Percentiles rank a stretch among this genome's conserved stretches.
Evolutionary conservation across 2,888 invertebrate genomes (phyloP).

Genomic region (Caenorhabditis wallacei): DNA sequence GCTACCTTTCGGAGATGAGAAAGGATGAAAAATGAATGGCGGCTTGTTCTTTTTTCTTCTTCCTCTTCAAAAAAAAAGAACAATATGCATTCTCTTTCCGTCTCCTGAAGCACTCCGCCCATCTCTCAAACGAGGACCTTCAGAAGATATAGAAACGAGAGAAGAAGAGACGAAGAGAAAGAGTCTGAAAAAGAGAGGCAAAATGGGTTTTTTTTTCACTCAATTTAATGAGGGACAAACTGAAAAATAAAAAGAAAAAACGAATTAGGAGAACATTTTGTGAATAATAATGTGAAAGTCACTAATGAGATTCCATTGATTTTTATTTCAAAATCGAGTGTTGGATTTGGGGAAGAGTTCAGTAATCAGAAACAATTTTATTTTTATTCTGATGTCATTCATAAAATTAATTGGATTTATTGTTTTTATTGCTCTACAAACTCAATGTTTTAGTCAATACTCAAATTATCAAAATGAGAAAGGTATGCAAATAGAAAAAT

Average conservation of each 20-base stretch:
- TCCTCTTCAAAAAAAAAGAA: conserved; percentile 32
- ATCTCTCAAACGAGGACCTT: conserved; percentile 29
- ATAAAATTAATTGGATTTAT: conserved; percentile 5
- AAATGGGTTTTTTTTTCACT: conserved; percentile 53
- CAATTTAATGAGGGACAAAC: conserved; percentile 27
- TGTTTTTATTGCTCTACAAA: conserved; percentile 8
- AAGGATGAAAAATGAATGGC: background rate
- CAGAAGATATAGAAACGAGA: too few relatives aligned
- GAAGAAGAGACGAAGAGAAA: conserved; percentile 32
- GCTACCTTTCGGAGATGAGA: conserved; percentile 31
- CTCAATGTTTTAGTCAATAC: background rate
- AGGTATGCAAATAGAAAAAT: background rate
- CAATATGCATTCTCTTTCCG: conserved; percentile 24
- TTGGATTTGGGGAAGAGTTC: conserved; percentile 14
- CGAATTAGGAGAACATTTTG: conserved; percentile 11
- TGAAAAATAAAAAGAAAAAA: conserved; percentile 6
- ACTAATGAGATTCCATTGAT: conserved; percentile 50
- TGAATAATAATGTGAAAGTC: conserved; percentile 5
- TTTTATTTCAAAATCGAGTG: conserved; percentile 9
- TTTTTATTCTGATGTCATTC: conserved; percentile 20
- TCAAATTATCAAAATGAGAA: background rate
- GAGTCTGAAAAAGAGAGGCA: background rate
- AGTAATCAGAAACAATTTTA: background rate
- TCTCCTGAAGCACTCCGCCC: conserved; percentile 13
- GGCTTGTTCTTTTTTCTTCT: conserved; percentile 3